Percentiles rank a stretch among this genome's conserved stretches.
These are phyloP conservation scores for Pocillopora meandrina DNA, from an alignment of 92 coral and sea anemone genomes.

Conservation along the genomic window DNA sequence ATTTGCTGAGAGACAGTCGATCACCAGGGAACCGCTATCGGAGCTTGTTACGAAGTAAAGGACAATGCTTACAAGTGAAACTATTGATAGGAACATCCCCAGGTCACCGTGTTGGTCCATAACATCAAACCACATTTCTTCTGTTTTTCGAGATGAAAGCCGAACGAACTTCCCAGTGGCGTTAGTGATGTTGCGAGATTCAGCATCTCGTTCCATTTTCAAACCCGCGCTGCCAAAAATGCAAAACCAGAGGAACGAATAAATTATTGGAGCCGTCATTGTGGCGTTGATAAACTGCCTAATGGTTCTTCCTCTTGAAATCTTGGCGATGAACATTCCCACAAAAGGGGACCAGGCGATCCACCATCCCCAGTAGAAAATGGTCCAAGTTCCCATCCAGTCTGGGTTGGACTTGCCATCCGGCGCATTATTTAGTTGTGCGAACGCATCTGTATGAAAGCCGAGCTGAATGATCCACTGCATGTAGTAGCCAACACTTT, in stretches of 20 bases:
- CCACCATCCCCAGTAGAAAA: conserved; percentile 99
- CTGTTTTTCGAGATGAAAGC: conserved; percentile 72
- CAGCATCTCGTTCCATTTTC: conserved; percentile 88
- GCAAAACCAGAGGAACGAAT: conserved; percentile 87
- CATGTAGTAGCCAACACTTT: conserved; percentile 79
- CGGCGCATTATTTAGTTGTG: conserved; percentile 92
- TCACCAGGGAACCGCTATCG: conserved; percentile 92
- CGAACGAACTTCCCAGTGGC: conserved; percentile 71
- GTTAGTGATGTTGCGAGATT: conserved; percentile 51
- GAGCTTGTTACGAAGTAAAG: conserved; percentile 96
- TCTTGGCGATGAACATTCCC: conserved; percentile 92
- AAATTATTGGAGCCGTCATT: conserved; percentile 81
- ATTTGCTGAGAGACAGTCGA: conserved; percentile 89
- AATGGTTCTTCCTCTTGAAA: conserved; percentile 82
- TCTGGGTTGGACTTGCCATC: conserved; percentile 70
- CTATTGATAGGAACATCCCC: conserved; percentile 66
- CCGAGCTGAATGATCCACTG: conserved; percentile 91
- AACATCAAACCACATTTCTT: conserved; percentile 87
- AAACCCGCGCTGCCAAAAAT: conserved; percentile 87
- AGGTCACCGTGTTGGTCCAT: conserved; percentile 72
- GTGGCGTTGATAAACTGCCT: conserved; percentile 78
- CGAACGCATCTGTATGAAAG: conserved; percentile 95
- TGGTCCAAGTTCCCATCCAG: conserved; percentile 95
- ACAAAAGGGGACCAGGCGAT: conserved; percentile 96
- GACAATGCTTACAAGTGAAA: conserved; percentile 76